Conservation (phyloP, 2,888 invertebrate species). For the Zhuqinia jingwanae region DNA sequence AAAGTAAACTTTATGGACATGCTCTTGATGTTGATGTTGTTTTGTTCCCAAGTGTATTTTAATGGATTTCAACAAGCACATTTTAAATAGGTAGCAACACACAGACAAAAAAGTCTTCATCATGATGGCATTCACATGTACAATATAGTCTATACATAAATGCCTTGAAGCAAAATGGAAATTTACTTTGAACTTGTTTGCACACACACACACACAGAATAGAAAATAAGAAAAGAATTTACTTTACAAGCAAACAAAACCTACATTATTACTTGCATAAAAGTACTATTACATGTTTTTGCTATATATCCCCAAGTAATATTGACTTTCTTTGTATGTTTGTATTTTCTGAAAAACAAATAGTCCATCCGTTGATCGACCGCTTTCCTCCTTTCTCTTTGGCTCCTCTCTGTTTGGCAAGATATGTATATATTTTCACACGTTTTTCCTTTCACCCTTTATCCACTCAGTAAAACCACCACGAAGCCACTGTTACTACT, state of each 20-base stretch:
- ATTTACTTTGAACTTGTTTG: slow-evolving; percentile 40
- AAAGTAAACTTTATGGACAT: slow-evolving; percentile 50
- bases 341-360: neutral
- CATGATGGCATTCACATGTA: too few species aligned
- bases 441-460: neutral
- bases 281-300: too few species aligned
- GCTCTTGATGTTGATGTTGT: slow-evolving; percentile 48
- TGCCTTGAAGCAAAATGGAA: neutral
- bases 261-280: slow-evolving; percentile 35
- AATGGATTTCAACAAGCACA: slow-evolving; percentile 59
- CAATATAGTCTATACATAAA: too few species aligned
- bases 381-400: neutral
- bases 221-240: slow-evolving; percentile 5
- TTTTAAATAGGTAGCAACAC: neutral
- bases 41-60: slow-evolving; percentile 57
- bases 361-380: slow-evolving; percentile 20
- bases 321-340: neutral
- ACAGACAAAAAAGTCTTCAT: neutral
- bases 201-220: neutral
- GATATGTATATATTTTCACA: slow-evolving; percentile 30
- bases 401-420: too few species aligned
- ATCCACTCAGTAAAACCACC: neutral
- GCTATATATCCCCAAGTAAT: neutral
- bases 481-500: too few species aligned
- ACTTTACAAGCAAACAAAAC: neutral